Evolutionary conservation across 2,797 vertebrate species (phyloP), one percentile per base, ranked within the genome.

Genomic region (Alcedo atthis): DNA sequence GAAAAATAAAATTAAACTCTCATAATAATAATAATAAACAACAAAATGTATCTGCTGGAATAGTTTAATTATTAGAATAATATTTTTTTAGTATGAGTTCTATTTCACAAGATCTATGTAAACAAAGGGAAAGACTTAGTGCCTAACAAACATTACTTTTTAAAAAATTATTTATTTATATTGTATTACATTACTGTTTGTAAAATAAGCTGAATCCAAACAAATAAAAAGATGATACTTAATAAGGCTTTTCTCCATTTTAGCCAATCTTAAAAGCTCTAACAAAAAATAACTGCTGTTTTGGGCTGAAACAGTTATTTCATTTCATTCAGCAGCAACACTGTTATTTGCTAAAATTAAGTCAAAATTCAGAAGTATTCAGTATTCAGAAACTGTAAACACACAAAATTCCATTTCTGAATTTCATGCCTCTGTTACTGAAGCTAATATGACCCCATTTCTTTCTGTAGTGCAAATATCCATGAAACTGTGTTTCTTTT

Each of bases 191-290:
- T 83, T 82, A 68, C 55, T 78, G 21, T 76, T 84, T 84, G 42
- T 43, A 86, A 78, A 86, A 88, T 88, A 61, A 33, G 17, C 51
- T 92, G 75, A 84, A 86, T 76, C 21, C 2, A 8, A 86, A 28
- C 46, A 69, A 79, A 59, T 49, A 42, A 76, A 93, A 69, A 66
- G 24, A 66, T 69, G 13, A 84, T 76, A 51, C 63, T 93, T 89
- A 96, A 86, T 78, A 86, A 90, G 70, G 58, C 49, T 95, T 90
- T 81, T 43, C 70, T 90, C 71, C 59, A 51, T 89, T 92, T 92
- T 81, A 94, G 35, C 16, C 63, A 84, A 66, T 35, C 13, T 89
- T 78, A 71, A 54, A 33, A 81, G 2, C 48, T 58, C 45, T 73
- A 62, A 62, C 6, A 59, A 19, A 22, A 86, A 75, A 68, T 37